Conservation (phyloP, 2,888 invertebrate species). For the Nomada flava region DNA sequence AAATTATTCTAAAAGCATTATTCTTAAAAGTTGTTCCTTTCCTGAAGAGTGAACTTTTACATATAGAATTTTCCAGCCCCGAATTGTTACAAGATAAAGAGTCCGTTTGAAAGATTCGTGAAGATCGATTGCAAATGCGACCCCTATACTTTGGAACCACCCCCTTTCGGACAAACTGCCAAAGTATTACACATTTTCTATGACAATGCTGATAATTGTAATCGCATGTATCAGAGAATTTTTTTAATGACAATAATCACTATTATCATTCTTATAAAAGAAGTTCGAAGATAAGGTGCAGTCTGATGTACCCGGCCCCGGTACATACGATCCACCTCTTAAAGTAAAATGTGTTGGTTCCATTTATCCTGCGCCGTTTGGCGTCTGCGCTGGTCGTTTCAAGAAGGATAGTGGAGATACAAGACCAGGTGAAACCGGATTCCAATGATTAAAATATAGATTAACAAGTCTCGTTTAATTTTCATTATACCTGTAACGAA, state of each 20-base stretch:
- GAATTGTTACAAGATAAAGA: conserved; percentile 65
- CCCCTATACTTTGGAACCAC: conserved; percentile 11
- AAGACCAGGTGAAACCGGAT: conserved; percentile 39
- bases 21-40: not conserved
- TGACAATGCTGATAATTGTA: not conserved
- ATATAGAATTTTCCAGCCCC: conserved; percentile 70
- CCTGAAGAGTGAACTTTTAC: conserved; percentile 13
- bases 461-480: not conserved
- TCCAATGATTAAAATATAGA: not conserved
- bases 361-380: conserved; percentile 52
- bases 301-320: conserved; percentile 53
- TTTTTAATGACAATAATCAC: not conserved
- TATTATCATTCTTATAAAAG: conserved; percentile 27
- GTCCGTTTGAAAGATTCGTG: conserved; percentile 62
- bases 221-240: not conserved
- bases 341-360: conserved; percentile 36
- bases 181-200: conserved; percentile 27
- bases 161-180: conserved; percentile 48
- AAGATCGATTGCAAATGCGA: conserved; percentile 62
- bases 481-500: too few species aligned
- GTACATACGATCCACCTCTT: conserved; percentile 28
- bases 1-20: not conserved
- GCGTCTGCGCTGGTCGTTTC: conserved; percentile 36
- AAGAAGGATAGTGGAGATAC: not conserved
- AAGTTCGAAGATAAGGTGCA: conserved; percentile 33